Percentiles rank a stretch among this genome's conserved stretches.
These are phyloP conservation scores for Macaria liturata DNA, from an alignment of 2,888 invertebrate species.

Conservation along the genomic window DNA sequence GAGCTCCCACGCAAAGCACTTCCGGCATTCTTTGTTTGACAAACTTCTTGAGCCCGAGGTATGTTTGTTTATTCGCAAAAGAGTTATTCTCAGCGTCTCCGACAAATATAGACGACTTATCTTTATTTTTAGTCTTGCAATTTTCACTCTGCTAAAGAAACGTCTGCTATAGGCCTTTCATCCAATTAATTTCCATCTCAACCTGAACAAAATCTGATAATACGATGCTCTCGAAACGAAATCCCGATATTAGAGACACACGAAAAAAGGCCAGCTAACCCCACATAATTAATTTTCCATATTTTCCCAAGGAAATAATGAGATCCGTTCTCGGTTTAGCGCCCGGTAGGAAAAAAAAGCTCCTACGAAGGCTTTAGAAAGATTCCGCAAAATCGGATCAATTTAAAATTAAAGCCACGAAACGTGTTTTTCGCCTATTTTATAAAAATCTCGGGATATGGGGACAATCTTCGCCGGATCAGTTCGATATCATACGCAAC, in stretches of 20 bases:
- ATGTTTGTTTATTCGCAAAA: slow-evolving; percentile 37
- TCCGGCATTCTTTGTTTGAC: slow-evolving; percentile 45
- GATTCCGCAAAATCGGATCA: slow-evolving; percentile 80
- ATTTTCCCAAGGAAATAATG: slow-evolving; percentile 66
- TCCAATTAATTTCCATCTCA: slow-evolving; percentile 26
- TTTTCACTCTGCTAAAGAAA: slow-evolving; percentile 2
- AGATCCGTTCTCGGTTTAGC: slow-evolving; percentile 58
- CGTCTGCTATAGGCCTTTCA: not conserved
- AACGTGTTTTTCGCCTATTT: slow-evolving; percentile 83
- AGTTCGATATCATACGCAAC: slow-evolving; percentile 60
- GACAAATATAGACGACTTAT: slow-evolving; percentile 11
- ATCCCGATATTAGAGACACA: slow-evolving; percentile 34
- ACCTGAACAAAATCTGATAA: slow-evolving; percentile 26
- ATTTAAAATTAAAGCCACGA: slow-evolving; percentile 84
- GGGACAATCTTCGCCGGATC: slow-evolving; percentile 78
- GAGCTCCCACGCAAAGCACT: slow-evolving; percentile 30
- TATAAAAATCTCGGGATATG: slow-evolving; percentile 81
- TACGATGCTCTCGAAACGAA: slow-evolving; percentile 17
- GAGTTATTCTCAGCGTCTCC: slow-evolving; percentile 19
- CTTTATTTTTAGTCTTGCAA: slow-evolving; percentile 2
- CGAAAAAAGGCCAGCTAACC: slow-evolving; percentile 47
- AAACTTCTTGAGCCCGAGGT: slow-evolving; percentile 40
- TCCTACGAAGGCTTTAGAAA: slow-evolving; percentile 74
- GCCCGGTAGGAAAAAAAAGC: slow-evolving; percentile 56
- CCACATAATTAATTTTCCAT: slow-evolving; percentile 71